These are phyloP conservation scores for Motacilla alba DNA, from an alignment of 2,113 vertebrate genomes.

Conservation along the genomic window DNA sequence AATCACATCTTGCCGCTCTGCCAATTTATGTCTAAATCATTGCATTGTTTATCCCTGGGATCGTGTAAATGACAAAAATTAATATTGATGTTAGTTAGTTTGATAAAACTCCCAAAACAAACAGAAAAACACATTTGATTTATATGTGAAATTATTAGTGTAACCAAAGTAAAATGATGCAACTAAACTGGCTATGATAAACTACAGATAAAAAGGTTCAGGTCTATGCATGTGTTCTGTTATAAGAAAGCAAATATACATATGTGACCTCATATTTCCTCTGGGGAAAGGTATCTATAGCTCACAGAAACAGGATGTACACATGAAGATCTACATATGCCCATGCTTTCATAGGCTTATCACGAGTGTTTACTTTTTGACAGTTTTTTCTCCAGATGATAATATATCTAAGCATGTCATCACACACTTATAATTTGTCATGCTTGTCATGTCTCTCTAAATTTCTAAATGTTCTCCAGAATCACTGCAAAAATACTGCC, in stretches of 20 bases:
- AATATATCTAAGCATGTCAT: background rate
- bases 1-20: background rate
- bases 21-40: background rate
- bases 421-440: background rate
- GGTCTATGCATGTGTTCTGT: background rate
- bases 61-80: background rate
- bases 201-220: background rate
- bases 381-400: background rate
- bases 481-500: background rate
- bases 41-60: background rate
- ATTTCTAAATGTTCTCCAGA: background rate
- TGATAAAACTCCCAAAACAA: background rate
- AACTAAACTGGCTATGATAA: background rate
- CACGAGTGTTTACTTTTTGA: background rate
- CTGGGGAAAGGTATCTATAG: background rate
- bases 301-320: background rate
- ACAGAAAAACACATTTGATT: background rate
- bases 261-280: background rate
- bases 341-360: background rate
- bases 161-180: background rate
- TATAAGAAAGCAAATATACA: background rate
- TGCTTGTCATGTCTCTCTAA: background rate
- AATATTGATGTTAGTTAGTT: background rate
- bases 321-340: background rate
- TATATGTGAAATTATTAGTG: background rate